A percentile compares a stretch with the other conserved stretches of the same genome.
Conservation (phyloP, 2,888 invertebrate genomes). For the Plebejus melissa region DNA sequence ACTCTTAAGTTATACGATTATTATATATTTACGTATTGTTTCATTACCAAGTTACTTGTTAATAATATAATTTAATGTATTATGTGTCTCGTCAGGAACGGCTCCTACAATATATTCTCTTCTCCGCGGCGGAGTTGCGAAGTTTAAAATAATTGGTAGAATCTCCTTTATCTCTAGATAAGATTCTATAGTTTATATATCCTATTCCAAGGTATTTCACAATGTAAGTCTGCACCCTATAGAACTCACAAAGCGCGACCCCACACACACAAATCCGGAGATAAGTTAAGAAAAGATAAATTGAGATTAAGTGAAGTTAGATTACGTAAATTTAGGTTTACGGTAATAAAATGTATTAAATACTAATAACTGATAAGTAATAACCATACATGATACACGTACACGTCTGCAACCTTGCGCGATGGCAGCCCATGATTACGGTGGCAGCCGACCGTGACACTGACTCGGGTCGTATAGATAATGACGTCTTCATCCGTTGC, state of each 20-base stretch:
- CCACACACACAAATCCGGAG: background rate
- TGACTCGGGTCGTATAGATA: slow-evolving; percentile 60
- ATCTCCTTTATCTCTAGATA: background rate
- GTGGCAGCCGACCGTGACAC: slow-evolving; percentile 70
- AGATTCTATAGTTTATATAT: background rate
- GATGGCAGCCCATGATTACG: slow-evolving; percentile 59
- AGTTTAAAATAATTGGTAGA: no score
- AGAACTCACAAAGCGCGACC: background rate
- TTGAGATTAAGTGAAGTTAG: background rate
- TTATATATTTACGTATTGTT: background rate
- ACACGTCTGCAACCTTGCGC: slow-evolving; percentile 67
- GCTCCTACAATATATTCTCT: background rate
- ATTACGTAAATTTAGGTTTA: background rate
- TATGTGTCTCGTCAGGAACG: background rate
- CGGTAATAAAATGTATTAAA: slow-evolving; percentile 20
- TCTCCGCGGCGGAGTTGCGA: no score
- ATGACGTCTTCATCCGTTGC: slow-evolving; percentile 51
- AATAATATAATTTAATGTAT: background rate
- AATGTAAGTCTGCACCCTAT: background rate
- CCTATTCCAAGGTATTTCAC: background rate
- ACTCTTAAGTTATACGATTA: background rate
- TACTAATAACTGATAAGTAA: background rate
- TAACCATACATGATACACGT: slow-evolving; percentile 56
- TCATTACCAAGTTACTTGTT: background rate
- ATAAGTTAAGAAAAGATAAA: background rate